Percentiles rank a stretch among this genome's conserved stretches.
Evolutionary conservation across 1,140 invertebrate species (phyloP).

Genomic region (Octopus sinensis): DNA sequence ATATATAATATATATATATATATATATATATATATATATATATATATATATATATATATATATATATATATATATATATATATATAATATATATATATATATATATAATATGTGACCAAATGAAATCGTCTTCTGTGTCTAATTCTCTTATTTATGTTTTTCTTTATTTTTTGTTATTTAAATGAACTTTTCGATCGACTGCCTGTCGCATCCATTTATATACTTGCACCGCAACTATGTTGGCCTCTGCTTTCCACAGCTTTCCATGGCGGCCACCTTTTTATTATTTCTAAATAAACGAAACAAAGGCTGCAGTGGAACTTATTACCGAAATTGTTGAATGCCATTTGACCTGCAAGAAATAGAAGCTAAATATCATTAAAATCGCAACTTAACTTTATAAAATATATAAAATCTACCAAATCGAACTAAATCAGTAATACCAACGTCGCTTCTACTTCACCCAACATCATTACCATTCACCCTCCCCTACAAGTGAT

Average conservation of each 20-base stretch:
- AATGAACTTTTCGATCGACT: neutral
- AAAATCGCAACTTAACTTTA: too few relatives aligned
- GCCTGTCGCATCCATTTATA: neutral
- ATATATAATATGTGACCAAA: neutral
- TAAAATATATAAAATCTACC: too few relatives aligned
- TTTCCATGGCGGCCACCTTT: neutral
- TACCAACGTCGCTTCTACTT: too few relatives aligned
- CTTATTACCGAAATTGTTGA: neutral
- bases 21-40: constrained; percentile 5
- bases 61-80: too few relatives aligned
- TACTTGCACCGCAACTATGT: too few relatives aligned
- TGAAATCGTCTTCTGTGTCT: neutral
- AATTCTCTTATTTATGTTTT: neutral
- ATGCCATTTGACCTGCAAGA: neutral
- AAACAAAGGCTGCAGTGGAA: neutral
- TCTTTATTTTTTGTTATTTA: neutral
- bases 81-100: neutral
- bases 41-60: too few relatives aligned
- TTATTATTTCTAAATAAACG: neutral
- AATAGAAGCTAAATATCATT: too few relatives aligned
- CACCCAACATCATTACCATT: too few relatives aligned
- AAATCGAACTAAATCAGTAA: too few relatives aligned
- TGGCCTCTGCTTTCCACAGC: neutral
- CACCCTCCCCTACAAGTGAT: too few relatives aligned
- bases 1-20: neutral